These are phyloP conservation scores for Bothrops jararaca DNA, from an alignment of 2,113 vertebrate genomes.

Conservation along the genomic window DNA sequence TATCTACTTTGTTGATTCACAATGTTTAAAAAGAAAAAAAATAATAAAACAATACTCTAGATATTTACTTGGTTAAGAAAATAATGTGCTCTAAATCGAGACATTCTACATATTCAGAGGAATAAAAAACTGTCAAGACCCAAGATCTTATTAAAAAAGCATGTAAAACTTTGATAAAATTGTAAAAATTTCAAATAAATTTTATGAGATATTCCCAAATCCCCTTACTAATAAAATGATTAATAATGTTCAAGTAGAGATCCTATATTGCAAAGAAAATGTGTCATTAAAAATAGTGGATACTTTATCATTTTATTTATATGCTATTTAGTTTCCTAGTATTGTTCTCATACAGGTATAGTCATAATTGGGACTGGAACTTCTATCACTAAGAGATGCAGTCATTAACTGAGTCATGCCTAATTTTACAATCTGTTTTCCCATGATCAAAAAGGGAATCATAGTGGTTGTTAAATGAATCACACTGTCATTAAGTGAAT, in stretches of 20 bases:
- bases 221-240: not conserved
- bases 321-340: not conserved
- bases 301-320: not conserved
- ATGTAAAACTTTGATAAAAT: not conserved
- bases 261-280: not conserved
- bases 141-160: not conserved
- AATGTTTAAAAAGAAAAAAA: not conserved
- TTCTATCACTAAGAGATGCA: not conserved
- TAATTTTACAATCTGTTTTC: not conserved
- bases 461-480: not conserved
- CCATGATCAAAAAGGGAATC: not conserved
- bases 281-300: not conserved
- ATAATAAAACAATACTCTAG: not conserved
- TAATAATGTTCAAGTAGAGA: not conserved
- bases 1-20: not conserved
- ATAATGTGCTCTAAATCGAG: not conserved
- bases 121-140: not conserved
- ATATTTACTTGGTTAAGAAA: not conserved
- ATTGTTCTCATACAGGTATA: not conserved
- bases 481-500: not conserved
- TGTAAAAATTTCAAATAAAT: not conserved
- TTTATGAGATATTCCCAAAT: not conserved
- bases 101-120: not conserved
- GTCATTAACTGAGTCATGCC: not conserved
- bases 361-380: not conserved